A percentile compares a stretch with the other conserved stretches of the same genome.
phyloP scores from a whole-genome alignment of 2,888 invertebrate genomes.

The Clostera curtula region DNA sequence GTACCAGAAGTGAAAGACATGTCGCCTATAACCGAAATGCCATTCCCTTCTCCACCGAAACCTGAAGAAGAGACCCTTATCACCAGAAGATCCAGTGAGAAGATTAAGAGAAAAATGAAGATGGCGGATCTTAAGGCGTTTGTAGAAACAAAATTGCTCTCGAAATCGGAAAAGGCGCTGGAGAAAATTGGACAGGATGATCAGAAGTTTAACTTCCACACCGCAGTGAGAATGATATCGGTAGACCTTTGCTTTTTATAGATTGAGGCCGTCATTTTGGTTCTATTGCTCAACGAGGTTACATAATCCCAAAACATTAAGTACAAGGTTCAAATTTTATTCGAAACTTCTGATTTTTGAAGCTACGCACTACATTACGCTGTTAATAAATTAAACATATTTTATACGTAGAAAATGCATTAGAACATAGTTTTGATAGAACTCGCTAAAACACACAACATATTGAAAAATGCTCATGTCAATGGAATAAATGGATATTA shows the following conservation, averaged over 20 bases:
- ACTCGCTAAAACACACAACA: too few relatives aligned
- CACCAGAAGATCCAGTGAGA: conserved; percentile 83
- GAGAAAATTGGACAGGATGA: conserved; percentile 92
- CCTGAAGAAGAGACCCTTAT: conserved; percentile 56
- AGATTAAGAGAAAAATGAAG: conserved; percentile 89
- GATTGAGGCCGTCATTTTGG: conserved; percentile 4
- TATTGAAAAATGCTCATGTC: too few relatives aligned
- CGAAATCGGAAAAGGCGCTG: conserved; percentile 92
- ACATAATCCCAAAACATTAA: background rate
- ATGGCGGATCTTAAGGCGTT: conserved; percentile 94
- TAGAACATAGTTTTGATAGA: too few relatives aligned
- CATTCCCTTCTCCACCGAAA: conserved; percentile 43
- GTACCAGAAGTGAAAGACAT: conserved; percentile 83
- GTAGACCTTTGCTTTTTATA: conserved; percentile 31
- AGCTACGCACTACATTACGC: too few relatives aligned
- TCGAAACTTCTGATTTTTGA: too few relatives aligned
- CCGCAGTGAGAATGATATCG: conserved; percentile 78
- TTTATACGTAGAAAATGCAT: too few relatives aligned
- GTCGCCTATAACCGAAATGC: conserved; percentile 76
- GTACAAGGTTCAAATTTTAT: too few relatives aligned
- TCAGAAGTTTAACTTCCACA: conserved; percentile 72
- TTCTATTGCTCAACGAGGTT: background rate
- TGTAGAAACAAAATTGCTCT: conserved; percentile 92
- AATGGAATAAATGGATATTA: too few relatives aligned
- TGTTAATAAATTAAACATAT: too few relatives aligned